Evolutionary conservation across 2,888 invertebrate species (phyloP).

Genomic region (Hydriomena furcata): DNA sequence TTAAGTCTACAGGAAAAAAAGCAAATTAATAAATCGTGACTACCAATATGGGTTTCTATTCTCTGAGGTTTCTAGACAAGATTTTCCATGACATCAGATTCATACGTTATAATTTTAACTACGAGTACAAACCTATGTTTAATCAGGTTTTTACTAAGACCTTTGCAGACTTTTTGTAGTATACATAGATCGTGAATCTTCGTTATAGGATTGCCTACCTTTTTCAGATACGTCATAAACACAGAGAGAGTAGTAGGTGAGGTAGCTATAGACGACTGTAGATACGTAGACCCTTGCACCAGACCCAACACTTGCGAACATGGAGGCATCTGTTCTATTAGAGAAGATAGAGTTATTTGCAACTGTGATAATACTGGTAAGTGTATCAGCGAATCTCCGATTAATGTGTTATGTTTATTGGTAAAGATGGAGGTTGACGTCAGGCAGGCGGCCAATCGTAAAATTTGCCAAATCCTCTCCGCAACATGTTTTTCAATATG

Average conservation of each 20-base stretch:
- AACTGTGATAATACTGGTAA: slow-evolving; percentile 93
- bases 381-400: no score
- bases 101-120: no score
- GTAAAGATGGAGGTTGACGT: no score
- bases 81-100: slow-evolving; percentile 1
- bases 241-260: slow-evolving; percentile 93
- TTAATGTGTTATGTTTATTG: no score
- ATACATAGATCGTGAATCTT: no score
- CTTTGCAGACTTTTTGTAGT: no score
- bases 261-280: slow-evolving; percentile 94
- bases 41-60: not conserved
- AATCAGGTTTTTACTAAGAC: no score
- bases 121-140: no score
- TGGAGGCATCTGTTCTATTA: slow-evolving; percentile 94
- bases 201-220: no score
- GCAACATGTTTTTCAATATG: no score
- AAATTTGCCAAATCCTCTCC: no score
- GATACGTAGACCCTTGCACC: slow-evolving; percentile 94
- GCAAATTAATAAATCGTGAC: not conserved
- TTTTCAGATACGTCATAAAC: slow-evolving; percentile 87
- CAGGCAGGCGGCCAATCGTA: no score
- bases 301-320: slow-evolving; percentile 96
- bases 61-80: not conserved
- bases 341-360: slow-evolving; percentile 93
- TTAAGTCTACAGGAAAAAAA: not conserved